Evolutionary conservation across 2,888 invertebrate species (phyloP).

Genomic region (Horisme vitalbata): DNA sequence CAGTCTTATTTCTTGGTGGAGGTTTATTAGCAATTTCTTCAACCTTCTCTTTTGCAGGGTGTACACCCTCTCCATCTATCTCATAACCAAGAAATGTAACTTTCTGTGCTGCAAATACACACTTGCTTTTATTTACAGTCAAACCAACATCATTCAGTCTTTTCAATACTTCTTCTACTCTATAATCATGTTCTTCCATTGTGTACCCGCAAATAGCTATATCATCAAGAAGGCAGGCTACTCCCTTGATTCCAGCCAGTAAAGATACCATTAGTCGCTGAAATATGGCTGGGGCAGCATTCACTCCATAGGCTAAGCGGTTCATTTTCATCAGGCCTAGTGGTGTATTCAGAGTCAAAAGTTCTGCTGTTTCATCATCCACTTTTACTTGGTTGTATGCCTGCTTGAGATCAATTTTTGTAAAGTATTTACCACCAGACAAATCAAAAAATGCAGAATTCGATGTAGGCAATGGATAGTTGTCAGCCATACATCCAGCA

Average conservation of each 20-base stretch:
- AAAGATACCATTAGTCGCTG: slow-evolving; percentile 23
- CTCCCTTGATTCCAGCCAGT: slow-evolving; percentile 29
- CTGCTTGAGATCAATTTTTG: slow-evolving; percentile 31
- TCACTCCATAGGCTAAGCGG: slow-evolving; percentile 29
- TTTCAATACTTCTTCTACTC: neutral
- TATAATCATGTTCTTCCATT: neutral
- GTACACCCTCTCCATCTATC: slow-evolving; percentile 17
- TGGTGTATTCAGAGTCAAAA: slow-evolving; percentile 32
- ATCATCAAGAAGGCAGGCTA: slow-evolving; percentile 28
- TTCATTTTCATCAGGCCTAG: slow-evolving; percentile 31
- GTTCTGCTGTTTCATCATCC: slow-evolving; percentile 18
- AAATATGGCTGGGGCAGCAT: slow-evolving; percentile 27
- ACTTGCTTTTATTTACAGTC: neutral
- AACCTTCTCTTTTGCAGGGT: slow-evolving; percentile 6
- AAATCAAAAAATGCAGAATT: slow-evolving; percentile 24
- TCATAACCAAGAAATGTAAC: slow-evolving; percentile 10
- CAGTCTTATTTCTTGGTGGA: neutral
- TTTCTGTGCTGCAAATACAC: slow-evolving; percentile 1
- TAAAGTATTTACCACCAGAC: slow-evolving; percentile 28
- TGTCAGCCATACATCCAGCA: slow-evolving; percentile 18
- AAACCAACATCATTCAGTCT: neutral
- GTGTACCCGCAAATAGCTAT: slow-evolving; percentile 16
- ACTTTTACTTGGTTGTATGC: slow-evolving; percentile 32
- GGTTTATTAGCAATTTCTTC: neutral
- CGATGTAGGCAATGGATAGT: slow-evolving; percentile 29